A percentile compares a stretch with the other conserved stretches of the same genome.
phyloP scores from a whole-genome alignment of 2,888 invertebrate species.

The Cephalotes varians region DNA sequence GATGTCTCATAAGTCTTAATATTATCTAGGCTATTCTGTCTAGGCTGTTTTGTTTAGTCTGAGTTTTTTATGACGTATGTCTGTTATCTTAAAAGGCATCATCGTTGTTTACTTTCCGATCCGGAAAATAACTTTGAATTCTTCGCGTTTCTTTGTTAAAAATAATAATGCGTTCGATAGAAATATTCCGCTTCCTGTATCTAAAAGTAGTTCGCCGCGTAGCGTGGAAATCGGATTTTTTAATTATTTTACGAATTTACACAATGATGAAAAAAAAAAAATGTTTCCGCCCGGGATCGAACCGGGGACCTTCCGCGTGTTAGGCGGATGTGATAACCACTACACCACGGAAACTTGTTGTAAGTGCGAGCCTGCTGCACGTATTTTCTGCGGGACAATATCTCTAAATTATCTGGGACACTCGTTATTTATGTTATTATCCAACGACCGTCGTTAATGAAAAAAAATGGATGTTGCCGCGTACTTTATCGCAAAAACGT shows the following conservation, averaged over 20 bases:
- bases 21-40: not conserved
- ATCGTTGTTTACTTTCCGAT: not conserved
- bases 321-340: slow-evolving; percentile 97
- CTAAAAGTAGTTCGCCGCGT: not conserved
- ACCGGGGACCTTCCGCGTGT: slow-evolving; percentile 97
- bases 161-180: not conserved
- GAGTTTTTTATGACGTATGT: not conserved
- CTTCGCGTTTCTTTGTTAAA: not conserved
- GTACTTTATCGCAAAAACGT: not conserved
- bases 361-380: rapidly evolving
- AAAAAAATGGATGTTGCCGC: not conserved
- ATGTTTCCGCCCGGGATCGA: slow-evolving; percentile 95
- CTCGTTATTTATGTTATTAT: not conserved
- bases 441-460: not conserved
- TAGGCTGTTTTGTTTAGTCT: not conserved
- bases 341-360: slow-evolving; percentile 92
- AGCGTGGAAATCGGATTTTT: not conserved
- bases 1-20: not conserved
- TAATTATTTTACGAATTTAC: not conserved
- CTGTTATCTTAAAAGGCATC: not conserved
- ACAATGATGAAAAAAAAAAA: slow-evolving; percentile 80
- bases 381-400: not conserved
- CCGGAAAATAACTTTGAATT: not conserved
- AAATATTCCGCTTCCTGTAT: not conserved
- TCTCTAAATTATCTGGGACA: not conserved